Evolutionary conservation across 2,797 vertebrate species (phyloP), one percentile per base, ranked within the genome.

Genomic region (Tragopan temminckii): DNA sequence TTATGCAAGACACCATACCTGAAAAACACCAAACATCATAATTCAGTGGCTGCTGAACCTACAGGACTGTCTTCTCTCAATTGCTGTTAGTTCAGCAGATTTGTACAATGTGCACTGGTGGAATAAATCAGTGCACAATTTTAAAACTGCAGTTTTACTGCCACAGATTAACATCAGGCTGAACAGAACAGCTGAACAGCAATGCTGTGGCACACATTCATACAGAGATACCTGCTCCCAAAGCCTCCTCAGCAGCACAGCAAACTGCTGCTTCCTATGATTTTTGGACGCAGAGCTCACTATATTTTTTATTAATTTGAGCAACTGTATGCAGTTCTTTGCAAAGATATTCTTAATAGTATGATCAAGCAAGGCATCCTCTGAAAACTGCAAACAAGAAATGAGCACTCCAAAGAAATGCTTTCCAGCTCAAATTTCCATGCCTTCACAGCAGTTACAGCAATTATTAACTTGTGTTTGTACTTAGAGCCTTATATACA

Each of bases 161-260:
- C 40, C 71, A 42, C 33, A 45, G 52, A 68, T 71, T 62, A 75
- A 57, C 63, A 1, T 1, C 2, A 66, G 33, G 38, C 12, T 57
- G 75, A 95, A 43, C 11, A 36, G 55, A 79, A 48, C 36, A 80
- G 48, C 69, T 38, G 7, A 92, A 87, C 69, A 87, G 15, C 3
- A 1, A 17, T 0, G 0, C 35, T 12, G 17, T 74, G 38, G 46
- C 11, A 4, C 4, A 40, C 11, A 20, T 20, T 46, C 16, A 3
- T 4, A 67, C 48, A 46, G 33, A 76, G 6, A 5, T 43, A 29
- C 19, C 75, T 69, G 62, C 67, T 75, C 27, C 74, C 24, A 38
- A 70, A 40, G 17, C 13, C 20, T 21, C 43, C 61, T 64, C 63
- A 48, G 45, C 10, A 64, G 31, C 2, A 2, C 24, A 72, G 36